A percentile compares a stretch with the other conserved stretches of the same genome.
These are phyloP conservation scores for Notodonta ziczac DNA, from an alignment of 2,888 invertebrate genomes.

Conservation along the genomic window DNA sequence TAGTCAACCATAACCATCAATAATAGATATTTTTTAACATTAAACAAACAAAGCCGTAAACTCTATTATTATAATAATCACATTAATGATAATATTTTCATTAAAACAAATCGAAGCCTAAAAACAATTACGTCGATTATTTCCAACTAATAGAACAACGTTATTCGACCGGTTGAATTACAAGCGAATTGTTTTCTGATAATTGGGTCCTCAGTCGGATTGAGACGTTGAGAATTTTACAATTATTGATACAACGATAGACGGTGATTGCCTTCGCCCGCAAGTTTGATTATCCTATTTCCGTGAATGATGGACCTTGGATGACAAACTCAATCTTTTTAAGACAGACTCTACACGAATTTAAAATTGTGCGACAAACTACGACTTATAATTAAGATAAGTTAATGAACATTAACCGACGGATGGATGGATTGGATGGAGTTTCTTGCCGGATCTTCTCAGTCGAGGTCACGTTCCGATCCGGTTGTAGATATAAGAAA, in stretches of 20 bases:
- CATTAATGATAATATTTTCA: too few species aligned
- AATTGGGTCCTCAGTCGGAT: conserved; percentile 29
- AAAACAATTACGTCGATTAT: conserved; percentile 19
- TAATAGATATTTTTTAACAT: too few species aligned
- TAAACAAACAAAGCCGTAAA: too few species aligned
- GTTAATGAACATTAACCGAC: too few species aligned
- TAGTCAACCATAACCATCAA: too few species aligned
- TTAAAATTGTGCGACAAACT: too few species aligned
- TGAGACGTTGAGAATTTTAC: conserved; percentile 36
- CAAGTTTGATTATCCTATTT: conserved; percentile 2
- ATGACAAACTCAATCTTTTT: not conserved
- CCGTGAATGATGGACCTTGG: not conserved
- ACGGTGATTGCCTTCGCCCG: conserved; percentile 28
- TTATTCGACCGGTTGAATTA: conserved; percentile 18
- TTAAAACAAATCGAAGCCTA: not conserved
- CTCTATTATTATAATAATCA: too few species aligned
- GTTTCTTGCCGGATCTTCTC: too few species aligned
- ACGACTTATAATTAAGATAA: too few species aligned
- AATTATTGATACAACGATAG: conserved; percentile 26
- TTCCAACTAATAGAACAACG: conserved; percentile 22
- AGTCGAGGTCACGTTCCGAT: too few species aligned
- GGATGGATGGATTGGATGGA: too few species aligned
- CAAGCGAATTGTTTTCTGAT: conserved; percentile 33
- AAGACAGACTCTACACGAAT: not conserved
- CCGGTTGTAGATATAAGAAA: too few species aligned